Percentiles rank a stretch among this genome's conserved stretches.
phyloP scores from a whole-genome alignment of 2,113 vertebrate species.

The Epinephelus fuscoguttatus region DNA sequence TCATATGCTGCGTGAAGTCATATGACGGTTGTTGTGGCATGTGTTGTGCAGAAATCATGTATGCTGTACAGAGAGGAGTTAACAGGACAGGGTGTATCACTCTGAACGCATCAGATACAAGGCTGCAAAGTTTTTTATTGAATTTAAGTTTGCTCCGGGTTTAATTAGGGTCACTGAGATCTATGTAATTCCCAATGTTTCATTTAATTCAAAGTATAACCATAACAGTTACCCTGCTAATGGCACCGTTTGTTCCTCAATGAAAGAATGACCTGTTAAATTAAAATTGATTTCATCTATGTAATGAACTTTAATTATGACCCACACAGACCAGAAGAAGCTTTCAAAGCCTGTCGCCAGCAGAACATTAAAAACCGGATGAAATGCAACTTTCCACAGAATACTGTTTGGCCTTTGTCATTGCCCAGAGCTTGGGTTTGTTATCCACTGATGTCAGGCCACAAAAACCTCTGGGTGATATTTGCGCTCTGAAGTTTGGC shows the following conservation, averaged over 20 bases:
- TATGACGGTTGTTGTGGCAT: neutral
- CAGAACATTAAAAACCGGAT: conserved; percentile 34
- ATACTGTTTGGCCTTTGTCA: conserved; percentile 56
- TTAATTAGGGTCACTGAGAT: neutral
- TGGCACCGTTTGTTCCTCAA: conserved; percentile 13
- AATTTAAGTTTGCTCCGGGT: neutral
- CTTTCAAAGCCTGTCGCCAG: conserved; percentile 1
- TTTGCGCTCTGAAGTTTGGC: conserved; percentile 45
- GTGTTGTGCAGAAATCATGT: neutral
- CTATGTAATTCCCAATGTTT: neutral
- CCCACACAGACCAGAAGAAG: conserved; percentile 14
- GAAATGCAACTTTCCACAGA: conserved; percentile 23
- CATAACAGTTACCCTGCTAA: conserved; percentile 16
- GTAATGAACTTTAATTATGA: conserved; percentile 19
- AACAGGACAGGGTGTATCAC: too few species aligned
- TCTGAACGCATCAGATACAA: neutral
- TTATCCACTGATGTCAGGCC: conserved; percentile 36
- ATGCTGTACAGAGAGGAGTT: neutral
- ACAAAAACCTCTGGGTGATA: conserved; percentile 47
- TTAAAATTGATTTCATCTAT: conserved; percentile 1
- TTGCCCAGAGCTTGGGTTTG: conserved; percentile 34
- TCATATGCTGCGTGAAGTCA: conserved; percentile 12
- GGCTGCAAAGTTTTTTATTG: neutral
- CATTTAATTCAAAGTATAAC: conserved; percentile 3
- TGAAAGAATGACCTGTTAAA: neutral